Evolutionary conservation across 2,797 vertebrate species (phyloP), one percentile per base, ranked within the genome.

Genomic region (Heteromormyrus szaboi): DNA sequence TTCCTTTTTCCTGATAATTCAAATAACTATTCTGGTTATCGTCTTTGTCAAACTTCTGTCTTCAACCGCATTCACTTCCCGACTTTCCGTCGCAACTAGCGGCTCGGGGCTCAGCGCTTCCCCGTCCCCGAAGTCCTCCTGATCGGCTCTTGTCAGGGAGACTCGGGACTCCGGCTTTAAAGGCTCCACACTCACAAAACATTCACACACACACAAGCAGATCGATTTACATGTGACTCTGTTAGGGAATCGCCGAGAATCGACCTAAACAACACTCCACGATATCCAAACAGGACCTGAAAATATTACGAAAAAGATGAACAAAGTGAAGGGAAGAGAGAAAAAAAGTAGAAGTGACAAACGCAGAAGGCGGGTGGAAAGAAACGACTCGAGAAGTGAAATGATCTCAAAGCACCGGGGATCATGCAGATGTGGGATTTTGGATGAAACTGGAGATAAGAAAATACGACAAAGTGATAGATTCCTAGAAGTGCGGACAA

Each of bases 191-290:
- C 91, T 90, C 93, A 92, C 88, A 85, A 50, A 88, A 90, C 91
- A 92, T 92, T 89, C 91, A 89, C 88, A 90, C 92, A 88, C 91
- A 76, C 92, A 91, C 92, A 93, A 93, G 92, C 89, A 93, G 92
- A 96, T 96, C 95, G 94, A 96, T 96, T 94, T 95, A 94, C 95
- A 95, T 94, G 94, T 94, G 95, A 95, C 95, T 96, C 93, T 93
- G 94, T 92, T 94, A 88, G 94, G 93, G 94, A 95, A 95, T 92
- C 94, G 93, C 92, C 93, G 92, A 94, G 93, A 95, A 96, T 94
- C 94, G 93, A 94, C 94, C 95, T 91, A 91, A 94, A 93, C 93
- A 93, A 92, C 88, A 91, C 91, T 92, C 90, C 88, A 93, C 93
- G 94, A 92, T 92, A 92, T 90, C 92, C 91, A 29, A 94, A 94